phyloP scores from a whole-genome alignment of 2,113 vertebrate species.

The Neodontobutis hainanensis region DNA sequence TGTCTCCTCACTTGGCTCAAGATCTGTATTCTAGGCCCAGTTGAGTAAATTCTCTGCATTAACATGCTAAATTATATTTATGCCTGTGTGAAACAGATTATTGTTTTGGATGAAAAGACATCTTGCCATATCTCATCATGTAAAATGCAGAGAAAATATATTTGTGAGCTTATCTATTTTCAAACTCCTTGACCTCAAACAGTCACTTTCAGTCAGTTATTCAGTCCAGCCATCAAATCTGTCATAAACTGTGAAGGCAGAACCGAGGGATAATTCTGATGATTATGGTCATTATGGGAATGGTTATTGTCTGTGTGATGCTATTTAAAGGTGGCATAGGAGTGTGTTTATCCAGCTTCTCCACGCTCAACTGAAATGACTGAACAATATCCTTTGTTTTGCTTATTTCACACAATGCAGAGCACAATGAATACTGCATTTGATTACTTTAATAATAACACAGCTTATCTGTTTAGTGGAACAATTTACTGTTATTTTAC shows the following conservation, averaged over 20 bases:
- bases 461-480: background rate
- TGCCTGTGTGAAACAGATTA: background rate
- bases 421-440: constrained; percentile 23
- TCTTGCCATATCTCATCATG: constrained; percentile 34
- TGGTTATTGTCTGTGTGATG: constrained; percentile 20
- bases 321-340: constrained; percentile 49
- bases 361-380: constrained; percentile 47
- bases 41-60: background rate
- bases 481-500: background rate
- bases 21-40: background rate
- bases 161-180: constrained; percentile 40
- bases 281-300: constrained; percentile 46
- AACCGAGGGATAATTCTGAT: constrained; percentile 41
- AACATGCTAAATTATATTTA: background rate
- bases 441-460: constrained; percentile 2
- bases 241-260: constrained; percentile 58
- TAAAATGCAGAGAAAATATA: background rate
- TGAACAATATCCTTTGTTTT: constrained; percentile 29
- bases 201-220: constrained; percentile 39
- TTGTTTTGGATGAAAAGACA: background rate
- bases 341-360: constrained; percentile 49
- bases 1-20: constrained; percentile 12
- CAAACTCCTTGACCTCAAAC: constrained; percentile 38
- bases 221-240: constrained; percentile 37
- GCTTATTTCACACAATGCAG: constrained; percentile 8